Evolutionary conservation across 2,113 vertebrate genomes (phyloP).

Genomic region (Sinosuthora webbiana): DNA sequence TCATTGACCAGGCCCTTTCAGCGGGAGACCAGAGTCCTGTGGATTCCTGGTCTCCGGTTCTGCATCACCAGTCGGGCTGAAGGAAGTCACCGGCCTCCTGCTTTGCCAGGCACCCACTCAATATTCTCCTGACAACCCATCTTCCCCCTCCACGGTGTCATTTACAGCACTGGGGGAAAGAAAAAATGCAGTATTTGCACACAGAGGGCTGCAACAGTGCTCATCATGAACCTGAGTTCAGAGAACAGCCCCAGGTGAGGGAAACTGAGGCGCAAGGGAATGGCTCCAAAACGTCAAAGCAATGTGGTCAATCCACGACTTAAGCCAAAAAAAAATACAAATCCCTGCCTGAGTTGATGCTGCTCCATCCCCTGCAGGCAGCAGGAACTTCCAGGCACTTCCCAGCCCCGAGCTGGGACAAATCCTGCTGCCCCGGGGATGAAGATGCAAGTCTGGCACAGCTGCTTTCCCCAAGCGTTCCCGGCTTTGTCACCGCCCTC

Average conservation of each 20-base stretch:
- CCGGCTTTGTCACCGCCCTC: background rate
- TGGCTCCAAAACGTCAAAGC: background rate
- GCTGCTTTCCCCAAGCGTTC: background rate
- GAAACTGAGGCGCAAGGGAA: background rate
- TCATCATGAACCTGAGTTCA: background rate
- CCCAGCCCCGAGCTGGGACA: fast-evolving
- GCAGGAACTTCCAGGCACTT: background rate
- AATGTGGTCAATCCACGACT: fast-evolving
- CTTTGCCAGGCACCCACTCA: background rate
- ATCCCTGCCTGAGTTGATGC: background rate
- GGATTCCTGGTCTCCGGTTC: background rate
- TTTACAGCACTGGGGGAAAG: background rate
- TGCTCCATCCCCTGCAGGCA: background rate
- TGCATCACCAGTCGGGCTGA: background rate
- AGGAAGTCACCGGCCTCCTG: background rate
- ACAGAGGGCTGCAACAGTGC: fast-evolving
- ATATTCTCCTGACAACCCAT: background rate
- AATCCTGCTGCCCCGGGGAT: background rate
- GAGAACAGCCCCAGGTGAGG: background rate
- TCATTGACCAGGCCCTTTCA: conserved; percentile 56
- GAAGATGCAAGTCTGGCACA: background rate
- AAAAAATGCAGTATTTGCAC: background rate
- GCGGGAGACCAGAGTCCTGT: conserved; percentile 17
- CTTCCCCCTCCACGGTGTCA: background rate
- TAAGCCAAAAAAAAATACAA: fast-evolving